A percentile compares a stretch with the other conserved stretches of the same genome.
These are phyloP conservation scores for Podabrus alpinus DNA, from an alignment of 2,888 invertebrate genomes.

Conservation along the genomic window DNA sequence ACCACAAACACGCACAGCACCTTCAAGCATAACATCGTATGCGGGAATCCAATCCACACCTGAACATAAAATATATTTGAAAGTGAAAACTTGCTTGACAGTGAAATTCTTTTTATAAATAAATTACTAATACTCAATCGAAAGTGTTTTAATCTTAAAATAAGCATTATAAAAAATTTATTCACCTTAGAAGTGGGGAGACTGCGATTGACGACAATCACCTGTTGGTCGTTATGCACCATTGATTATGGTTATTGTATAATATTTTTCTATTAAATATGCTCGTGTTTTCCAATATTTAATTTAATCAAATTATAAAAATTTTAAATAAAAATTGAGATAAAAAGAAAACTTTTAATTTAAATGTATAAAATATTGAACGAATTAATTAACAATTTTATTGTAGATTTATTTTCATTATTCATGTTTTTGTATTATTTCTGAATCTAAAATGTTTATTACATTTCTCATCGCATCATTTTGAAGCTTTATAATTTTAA, in stretches of 20 bases:
- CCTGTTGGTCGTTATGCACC: neutral
- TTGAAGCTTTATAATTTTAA: too few relatives aligned
- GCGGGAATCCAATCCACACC: neutral
- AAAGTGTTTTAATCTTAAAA: neutral
- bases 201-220: neutral
- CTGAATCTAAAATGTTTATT: too few relatives aligned
- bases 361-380: neutral
- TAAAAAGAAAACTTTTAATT: neutral
- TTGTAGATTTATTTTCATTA: too few relatives aligned
- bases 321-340: neutral
- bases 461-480: too few relatives aligned
- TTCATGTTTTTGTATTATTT: too few relatives aligned
- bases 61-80: neutral
- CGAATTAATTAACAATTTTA: too few relatives aligned
- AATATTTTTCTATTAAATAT: neutral
- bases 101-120: neutral
- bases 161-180: neutral
- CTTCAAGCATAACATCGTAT: neutral
- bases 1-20: constrained; percentile 10
- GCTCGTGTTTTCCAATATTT: neutral
- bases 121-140: neutral
- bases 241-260: neutral
- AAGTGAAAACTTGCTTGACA: neutral
- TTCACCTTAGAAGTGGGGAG: neutral
- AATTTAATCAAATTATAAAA: neutral